These are phyloP conservation scores for Echiichthys vipera DNA, from an alignment of 2,797 vertebrate genomes.

Conservation along the genomic window DNA sequence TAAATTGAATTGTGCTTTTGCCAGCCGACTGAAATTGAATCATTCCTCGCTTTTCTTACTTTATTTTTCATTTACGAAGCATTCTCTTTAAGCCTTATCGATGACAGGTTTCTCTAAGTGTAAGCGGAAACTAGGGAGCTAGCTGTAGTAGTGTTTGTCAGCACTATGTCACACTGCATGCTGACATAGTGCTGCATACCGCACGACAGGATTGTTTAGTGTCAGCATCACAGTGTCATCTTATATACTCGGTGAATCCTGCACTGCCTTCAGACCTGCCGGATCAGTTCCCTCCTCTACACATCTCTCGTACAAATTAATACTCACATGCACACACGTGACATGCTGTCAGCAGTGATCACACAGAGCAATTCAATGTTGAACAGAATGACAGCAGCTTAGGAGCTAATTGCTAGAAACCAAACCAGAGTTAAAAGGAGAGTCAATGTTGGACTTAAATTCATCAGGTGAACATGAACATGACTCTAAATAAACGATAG, in stretches of 20 bases:
- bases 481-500: too few relatives aligned
- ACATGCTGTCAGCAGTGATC: not conserved
- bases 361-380: not conserved
- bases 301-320: not conserved
- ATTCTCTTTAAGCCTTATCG: not conserved
- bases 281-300: not conserved
- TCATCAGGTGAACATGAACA: too few relatives aligned
- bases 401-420: not conserved
- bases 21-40: not conserved
- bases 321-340: not conserved
- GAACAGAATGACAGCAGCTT: constrained; percentile 2
- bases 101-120: not conserved
- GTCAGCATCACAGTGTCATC: constrained; percentile 16
- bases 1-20: not conserved
- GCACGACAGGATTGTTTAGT: not conserved
- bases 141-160: constrained; percentile 15
- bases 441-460: too few relatives aligned
- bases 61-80: not conserved
- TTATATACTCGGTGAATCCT: constrained; percentile 10
- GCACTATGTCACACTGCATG: constrained; percentile 7
- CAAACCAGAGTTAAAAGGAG: too few relatives aligned
- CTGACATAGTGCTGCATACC: constrained; percentile 18
- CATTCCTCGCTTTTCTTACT: not conserved
- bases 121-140: not conserved
- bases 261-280: constrained; percentile 1